Base-by-base conservation (phyloP, 2,797 vertebrate species). In the Centropyge bicolor region DNA sequence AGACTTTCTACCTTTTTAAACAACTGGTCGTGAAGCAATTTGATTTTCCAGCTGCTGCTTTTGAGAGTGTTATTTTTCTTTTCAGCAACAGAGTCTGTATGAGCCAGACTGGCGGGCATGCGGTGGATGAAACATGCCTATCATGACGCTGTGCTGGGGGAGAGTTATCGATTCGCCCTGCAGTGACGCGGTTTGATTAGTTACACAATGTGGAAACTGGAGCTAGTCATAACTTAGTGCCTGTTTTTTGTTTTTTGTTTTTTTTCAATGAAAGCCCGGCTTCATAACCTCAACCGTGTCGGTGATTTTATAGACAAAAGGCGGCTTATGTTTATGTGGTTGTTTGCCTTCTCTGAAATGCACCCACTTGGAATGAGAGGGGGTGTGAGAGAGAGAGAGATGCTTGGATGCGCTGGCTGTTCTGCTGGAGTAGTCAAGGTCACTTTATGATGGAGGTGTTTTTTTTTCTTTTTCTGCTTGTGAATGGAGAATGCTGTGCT, bases 401-500 rank as follows among this genome's bases (percentile, higher is more conserved):
- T 76, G 79, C 72, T 75, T 35, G 17, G 77, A 81, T 84, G 71
- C 8, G 6, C 68, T 80, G 22, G 19, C 69, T 77, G 85, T 77
- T 88, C 86, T 82, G 85, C 57, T 69, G 11, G 79, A 86, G 86
- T 88, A 86, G 90, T 88, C 91, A 91, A 92, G 91, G 89, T 93
- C 92, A 87, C 67, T 88, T 81, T 59, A 89, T 89, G 83, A 88
- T 88, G 88, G 92, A 90, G 91, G 91, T 74, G 74, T 70, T 87
- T 87, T 31, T 31, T 31, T 31, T 87, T 31, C 4, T 31, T 31
- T 31, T 85, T 78, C 64, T 83, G 76, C 75, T 88, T 93, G 74
- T 94, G 92, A 94, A 94, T 94, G 90, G 90, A 91, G 76, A 89
- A 82, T 61, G 70, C 85, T 77, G 68, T 41, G 64, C 76, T 74